Conservation (phyloP, 2,797 vertebrate species). For the Myotis planiceps region DNA sequence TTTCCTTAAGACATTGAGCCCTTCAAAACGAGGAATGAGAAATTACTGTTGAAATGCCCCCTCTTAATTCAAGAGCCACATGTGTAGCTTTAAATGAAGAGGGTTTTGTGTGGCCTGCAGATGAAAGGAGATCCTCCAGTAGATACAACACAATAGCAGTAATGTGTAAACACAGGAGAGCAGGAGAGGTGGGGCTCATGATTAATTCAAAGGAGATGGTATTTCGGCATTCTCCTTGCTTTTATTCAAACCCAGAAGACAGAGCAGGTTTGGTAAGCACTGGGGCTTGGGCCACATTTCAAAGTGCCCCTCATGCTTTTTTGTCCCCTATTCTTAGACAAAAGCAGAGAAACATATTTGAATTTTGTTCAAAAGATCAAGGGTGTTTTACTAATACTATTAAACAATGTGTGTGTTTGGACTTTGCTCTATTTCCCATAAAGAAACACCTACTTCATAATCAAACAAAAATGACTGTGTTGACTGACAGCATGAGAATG, state of each 20-base stretch:
- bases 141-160: slow-evolving; percentile 76
- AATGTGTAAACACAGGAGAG: slow-evolving; percentile 79
- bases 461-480: not conserved
- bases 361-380: slow-evolving; percentile 24
- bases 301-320: not conserved
- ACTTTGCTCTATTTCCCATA: slow-evolving; percentile 5
- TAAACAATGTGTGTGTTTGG: not conserved
- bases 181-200: slow-evolving; percentile 67
- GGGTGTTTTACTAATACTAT: not conserved
- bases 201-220: slow-evolving; percentile 77
- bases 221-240: slow-evolving; percentile 61
- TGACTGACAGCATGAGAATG: slow-evolving; percentile 8
- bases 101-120: slow-evolving; percentile 25
- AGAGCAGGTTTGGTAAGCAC: slow-evolving; percentile 44
- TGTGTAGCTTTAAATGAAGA: not conserved
- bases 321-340: not conserved
- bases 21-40: not conserved
- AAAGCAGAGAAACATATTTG: not conserved
- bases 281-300: not conserved
- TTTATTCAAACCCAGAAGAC: slow-evolving; percentile 56
- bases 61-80: not conserved
- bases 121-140: slow-evolving; percentile 75
- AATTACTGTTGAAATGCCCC: not conserved
- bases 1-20: not conserved
- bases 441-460: slow-evolving; percentile 32